Conservation (phyloP, 2,888 invertebrate genomes). For the Callosobruchus maculatus region DNA sequence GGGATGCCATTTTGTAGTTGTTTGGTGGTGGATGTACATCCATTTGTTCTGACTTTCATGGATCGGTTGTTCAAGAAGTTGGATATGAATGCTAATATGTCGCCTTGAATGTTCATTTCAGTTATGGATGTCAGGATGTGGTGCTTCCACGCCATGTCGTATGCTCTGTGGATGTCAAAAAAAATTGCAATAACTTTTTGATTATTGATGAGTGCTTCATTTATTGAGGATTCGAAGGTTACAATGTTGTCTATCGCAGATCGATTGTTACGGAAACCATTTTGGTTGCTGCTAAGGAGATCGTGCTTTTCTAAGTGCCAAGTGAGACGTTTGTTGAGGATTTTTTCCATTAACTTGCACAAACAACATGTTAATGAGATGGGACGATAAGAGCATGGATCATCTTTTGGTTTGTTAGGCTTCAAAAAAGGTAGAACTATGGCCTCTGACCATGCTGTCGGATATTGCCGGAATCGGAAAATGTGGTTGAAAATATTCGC, state of each 20-base stretch:
- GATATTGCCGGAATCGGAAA: background rate
- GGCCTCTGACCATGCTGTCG: background rate
- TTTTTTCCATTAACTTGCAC: slow-evolving; percentile 2
- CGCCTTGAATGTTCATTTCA: background rate
- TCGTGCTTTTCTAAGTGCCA: background rate
- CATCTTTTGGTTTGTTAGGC: background rate
- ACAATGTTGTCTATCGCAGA: background rate
- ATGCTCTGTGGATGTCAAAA: slow-evolving; percentile 3
- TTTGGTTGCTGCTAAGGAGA: background rate
- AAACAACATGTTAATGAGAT: background rate
- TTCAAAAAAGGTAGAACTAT: background rate
- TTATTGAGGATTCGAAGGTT: background rate
- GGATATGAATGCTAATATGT: background rate
- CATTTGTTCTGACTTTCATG: background rate
- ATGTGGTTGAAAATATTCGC: background rate
- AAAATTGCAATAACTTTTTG: slow-evolving; percentile 3
- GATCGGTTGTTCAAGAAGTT: slow-evolving; percentile 1
- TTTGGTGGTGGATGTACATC: background rate
- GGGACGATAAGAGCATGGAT: background rate
- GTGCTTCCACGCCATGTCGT: background rate
- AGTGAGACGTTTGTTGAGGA: background rate
- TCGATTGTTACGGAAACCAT: background rate
- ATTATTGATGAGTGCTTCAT: slow-evolving; percentile 1
- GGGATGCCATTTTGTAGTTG: background rate
- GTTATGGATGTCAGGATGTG: background rate